These are phyloP conservation scores for Cryptoblepharus egeriae DNA, from an alignment of 2,797 vertebrate genomes.

Conservation along the genomic window DNA sequence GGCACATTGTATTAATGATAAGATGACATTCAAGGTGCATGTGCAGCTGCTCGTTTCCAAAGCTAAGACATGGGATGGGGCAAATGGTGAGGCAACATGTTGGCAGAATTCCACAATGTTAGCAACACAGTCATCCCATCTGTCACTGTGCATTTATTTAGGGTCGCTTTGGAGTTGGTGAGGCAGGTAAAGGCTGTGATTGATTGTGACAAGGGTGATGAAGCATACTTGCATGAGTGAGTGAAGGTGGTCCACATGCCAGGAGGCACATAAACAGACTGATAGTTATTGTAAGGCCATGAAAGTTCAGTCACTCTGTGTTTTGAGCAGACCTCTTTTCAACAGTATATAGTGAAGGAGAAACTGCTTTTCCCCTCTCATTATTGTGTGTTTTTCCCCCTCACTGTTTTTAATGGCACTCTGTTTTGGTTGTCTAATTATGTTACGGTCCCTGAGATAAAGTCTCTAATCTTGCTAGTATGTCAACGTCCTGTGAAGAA, in stretches of 20 bases:
- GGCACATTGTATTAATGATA: background rate
- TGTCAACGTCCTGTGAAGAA: conserved; percentile 37
- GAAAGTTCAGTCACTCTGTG: background rate
- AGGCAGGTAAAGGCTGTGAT: background rate
- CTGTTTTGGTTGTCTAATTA: conserved; percentile 25
- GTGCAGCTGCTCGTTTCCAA: background rate
- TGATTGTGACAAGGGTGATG: conserved; percentile 32
- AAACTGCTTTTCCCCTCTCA: no score
- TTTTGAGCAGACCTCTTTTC: background rate
- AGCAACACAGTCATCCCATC: conserved; percentile 1
- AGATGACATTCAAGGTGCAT: background rate
- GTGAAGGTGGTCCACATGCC: conserved; percentile 5
- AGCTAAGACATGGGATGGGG: background rate
- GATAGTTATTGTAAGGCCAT: background rate
- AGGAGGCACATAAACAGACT: conserved; percentile 2
- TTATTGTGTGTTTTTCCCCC: background rate
- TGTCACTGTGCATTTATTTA: conserved; percentile 6
- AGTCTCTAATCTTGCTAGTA: conserved; percentile 43
- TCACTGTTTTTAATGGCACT: conserved; percentile 17
- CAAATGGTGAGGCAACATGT: background rate
- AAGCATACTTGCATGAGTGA: conserved; percentile 19
- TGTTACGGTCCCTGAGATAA: conserved; percentile 24
- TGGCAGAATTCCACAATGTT: background rate
- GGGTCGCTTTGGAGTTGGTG: background rate
- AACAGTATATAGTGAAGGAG: background rate